These are phyloP conservation scores for Cheirogaleus major DNA, from an alignment of 2,797 vertebrate species.

Conservation along the genomic window DNA sequence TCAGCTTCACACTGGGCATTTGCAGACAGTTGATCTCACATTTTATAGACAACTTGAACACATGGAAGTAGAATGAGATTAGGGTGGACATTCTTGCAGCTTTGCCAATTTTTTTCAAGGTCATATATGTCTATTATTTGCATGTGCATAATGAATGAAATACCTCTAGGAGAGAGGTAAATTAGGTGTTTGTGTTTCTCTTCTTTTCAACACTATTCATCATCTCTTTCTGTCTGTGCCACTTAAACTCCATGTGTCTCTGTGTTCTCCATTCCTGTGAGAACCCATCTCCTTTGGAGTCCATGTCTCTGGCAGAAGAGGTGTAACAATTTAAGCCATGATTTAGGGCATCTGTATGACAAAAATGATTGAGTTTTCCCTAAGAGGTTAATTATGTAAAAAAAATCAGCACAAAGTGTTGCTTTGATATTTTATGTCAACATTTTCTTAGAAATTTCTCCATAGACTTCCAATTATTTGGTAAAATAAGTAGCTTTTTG, in stretches of 20 bases:
- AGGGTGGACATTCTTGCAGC: neutral
- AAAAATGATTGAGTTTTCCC: neutral
- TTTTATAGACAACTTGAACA: neutral
- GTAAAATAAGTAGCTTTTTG: neutral
- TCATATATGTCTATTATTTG: neutral
- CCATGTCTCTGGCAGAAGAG: neutral
- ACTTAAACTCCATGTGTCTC: neutral
- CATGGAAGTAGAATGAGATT: neutral
- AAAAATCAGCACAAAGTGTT: neutral
- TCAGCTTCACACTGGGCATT: neutral
- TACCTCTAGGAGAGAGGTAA: neutral
- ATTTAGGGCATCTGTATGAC: neutral
- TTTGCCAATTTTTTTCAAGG: neutral
- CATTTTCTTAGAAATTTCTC: slow-evolving; percentile 20
- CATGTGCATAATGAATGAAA: neutral
- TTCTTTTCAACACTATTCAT: neutral
- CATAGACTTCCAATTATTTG: neutral
- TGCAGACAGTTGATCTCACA: neutral
- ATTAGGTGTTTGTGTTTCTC: neutral
- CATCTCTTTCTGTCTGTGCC: neutral
- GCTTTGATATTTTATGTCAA: slow-evolving; percentile 8
- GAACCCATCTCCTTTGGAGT: neutral
- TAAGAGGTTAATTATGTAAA: neutral
- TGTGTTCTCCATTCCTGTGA: neutral
- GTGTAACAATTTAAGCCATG: neutral